Percentiles rank a stretch among this genome's conserved stretches.
phyloP scores from a whole-genome alignment of 2,113 vertebrate species.

The Stomatorhinus ivindoensis region DNA sequence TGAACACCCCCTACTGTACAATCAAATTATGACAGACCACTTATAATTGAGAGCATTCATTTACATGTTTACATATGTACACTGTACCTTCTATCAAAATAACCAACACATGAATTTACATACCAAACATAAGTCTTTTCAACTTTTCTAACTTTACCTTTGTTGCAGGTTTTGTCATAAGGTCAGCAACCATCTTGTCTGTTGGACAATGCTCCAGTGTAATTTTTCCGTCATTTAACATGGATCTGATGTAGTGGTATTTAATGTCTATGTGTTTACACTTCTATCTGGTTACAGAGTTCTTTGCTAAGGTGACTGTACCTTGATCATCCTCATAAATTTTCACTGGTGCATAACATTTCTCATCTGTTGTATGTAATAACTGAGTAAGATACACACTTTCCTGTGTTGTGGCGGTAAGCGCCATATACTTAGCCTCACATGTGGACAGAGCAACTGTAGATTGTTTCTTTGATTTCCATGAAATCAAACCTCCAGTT shows the following conservation, averaged over 20 bases:
- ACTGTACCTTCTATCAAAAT: background rate
- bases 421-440: no score
- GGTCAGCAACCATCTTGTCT: background rate
- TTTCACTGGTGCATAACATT: no score
- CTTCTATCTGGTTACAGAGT: no score
- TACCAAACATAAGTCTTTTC: background rate
- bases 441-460: no score
- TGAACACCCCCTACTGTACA: no score
- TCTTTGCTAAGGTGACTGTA: no score
- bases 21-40: background rate
- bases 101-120: background rate
- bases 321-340: no score
- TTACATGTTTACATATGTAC: background rate
- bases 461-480: no score
- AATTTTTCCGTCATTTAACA: background rate
- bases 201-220: background rate
- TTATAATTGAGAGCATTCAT: background rate
- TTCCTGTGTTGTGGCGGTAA: no score
- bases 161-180: conserved; percentile 15
- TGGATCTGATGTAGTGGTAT: background rate
- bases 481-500: no score
- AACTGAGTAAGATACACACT: no score
- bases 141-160: conserved; percentile 9
- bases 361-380: no score
- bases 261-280: conserved; percentile 28